Evolutionary conservation across 2,797 vertebrate species (phyloP).

Genomic region (Astyanax mexicanus): DNA sequence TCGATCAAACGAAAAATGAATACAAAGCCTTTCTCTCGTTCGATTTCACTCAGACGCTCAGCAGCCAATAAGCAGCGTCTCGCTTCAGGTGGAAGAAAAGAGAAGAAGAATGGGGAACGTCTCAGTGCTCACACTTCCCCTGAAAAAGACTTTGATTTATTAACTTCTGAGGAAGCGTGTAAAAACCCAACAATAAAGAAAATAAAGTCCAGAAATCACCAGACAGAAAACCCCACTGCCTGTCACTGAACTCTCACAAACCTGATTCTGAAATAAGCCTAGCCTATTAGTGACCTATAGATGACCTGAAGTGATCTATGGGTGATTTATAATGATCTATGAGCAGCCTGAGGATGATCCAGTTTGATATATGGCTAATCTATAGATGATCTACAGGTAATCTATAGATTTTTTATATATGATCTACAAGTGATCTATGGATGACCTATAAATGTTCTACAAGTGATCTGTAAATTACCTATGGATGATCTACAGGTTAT

Average conservation of each 20-base stretch:
- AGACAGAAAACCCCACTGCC: no score
- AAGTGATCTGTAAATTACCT: not conserved
- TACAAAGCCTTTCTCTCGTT: not conserved
- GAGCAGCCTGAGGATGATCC: no score
- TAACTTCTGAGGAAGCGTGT: not conserved
- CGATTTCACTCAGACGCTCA: not conserved
- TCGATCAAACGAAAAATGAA: not conserved
- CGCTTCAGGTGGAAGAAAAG: not conserved
- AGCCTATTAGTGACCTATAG: not conserved
- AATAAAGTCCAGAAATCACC: not conserved
- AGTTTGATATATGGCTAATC: no score
- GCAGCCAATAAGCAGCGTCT: not conserved
- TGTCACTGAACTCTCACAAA: not conserved
- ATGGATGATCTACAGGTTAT: not conserved
- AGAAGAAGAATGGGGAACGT: not conserved
- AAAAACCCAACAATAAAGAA: not conserved
- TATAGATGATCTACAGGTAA: no score
- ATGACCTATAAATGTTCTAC: not conserved
- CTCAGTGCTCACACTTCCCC: not conserved
- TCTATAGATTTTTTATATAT: not conserved
- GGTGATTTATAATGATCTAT: not conserved
- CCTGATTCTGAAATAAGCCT: not conserved
- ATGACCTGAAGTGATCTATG: no score
- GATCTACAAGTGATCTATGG: not conserved
- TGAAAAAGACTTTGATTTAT: not conserved